Percentiles rank a stretch among this genome's conserved stretches.
These are phyloP conservation scores for Eupeodes corollae DNA, from an alignment of 1,140 invertebrate species.

Conservation along the genomic window DNA sequence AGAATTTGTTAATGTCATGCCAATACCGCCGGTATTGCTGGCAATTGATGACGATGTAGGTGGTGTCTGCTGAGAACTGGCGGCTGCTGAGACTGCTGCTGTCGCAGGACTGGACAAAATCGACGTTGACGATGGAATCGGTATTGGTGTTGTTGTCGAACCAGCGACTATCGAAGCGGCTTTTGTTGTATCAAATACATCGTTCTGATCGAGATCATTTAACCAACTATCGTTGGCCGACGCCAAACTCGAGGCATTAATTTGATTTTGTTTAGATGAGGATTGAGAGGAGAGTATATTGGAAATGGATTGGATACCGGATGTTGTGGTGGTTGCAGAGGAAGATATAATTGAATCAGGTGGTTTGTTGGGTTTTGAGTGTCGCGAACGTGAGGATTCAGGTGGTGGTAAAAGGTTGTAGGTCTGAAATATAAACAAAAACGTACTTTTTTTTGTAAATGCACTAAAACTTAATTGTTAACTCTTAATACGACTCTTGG, in stretches of 20 bases:
- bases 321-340: constrained; percentile 3
- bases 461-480: too few relatives aligned
- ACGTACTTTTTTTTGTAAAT: not conserved
- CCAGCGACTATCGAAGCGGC: constrained; percentile 10
- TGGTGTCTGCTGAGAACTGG: not conserved
- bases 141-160: constrained; percentile 24
- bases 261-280: too few relatives aligned
- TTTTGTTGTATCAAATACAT: constrained; percentile 33
- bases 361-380: constrained; percentile 23
- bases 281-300: constrained; percentile 14
- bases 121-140: constrained; percentile 24
- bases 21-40: too few relatives aligned
- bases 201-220: constrained; percentile 26
- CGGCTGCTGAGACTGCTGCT: not conserved
- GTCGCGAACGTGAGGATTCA: constrained; percentile 33
- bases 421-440: constrained; percentile 31
- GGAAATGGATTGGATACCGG: constrained; percentile 10
- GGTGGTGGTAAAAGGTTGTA: constrained; percentile 50
- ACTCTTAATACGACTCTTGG: too few relatives aligned
- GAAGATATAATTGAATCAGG: constrained; percentile 1
- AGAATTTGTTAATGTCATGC: too few relatives aligned
- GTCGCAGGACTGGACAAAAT: constrained; percentile 19
- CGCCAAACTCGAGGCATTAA: constrained; percentile 8
- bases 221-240: constrained; percentile 28
- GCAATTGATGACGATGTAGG: not conserved